Conservation (phyloP, 92 coral and sea anemone genomes). For the Desmophyllum pertusum region DNA sequence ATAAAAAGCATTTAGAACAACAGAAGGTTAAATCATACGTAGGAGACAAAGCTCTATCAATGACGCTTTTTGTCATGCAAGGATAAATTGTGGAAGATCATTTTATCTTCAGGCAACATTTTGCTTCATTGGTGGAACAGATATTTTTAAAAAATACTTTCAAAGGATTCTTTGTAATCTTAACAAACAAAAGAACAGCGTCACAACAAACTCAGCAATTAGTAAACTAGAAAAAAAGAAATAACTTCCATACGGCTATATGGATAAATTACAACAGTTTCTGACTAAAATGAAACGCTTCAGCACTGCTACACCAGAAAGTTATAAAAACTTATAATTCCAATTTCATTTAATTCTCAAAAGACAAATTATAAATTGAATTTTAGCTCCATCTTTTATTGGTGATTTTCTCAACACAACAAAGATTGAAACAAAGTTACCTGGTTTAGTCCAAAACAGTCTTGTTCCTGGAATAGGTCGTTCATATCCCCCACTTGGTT, state of each 20-base stretch:
- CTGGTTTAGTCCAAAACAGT: slow-evolving; percentile 78
- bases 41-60: no score
- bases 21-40: not conserved
- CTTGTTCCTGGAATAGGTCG: slow-evolving; percentile 56
- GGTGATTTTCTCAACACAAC: no score
- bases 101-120: not conserved
- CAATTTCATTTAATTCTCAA: not conserved
- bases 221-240: no score
- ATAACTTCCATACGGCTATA: not conserved
- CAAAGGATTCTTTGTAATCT: not conserved
- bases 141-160: not conserved
- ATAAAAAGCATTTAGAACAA: not conserved
- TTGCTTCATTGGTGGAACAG: not conserved
- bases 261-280: not conserved
- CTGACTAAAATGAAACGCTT: no score
- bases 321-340: not conserved
- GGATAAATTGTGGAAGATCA: not conserved
- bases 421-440: no score
- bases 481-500: slow-evolving; percentile 68
- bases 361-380: no score
- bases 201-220: not conserved
- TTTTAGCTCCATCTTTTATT: no score
- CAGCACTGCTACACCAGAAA: no score
- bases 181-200: not conserved
- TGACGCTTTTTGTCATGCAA: no score